These are phyloP conservation scores for Didymodactylos carnosus DNA, from an alignment of 2,888 invertebrate species.

Conservation along the genomic window DNA sequence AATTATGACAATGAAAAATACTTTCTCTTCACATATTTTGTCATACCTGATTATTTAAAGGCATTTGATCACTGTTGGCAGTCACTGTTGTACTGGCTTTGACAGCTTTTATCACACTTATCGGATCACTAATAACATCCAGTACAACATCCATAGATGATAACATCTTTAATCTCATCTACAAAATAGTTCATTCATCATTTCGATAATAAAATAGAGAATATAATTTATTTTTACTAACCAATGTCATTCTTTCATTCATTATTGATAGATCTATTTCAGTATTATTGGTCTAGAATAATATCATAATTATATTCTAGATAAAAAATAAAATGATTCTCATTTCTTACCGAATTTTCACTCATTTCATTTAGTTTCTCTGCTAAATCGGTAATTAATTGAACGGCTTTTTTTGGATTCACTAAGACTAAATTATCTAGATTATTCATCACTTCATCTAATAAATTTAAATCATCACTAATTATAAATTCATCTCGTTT, in stretches of 20 bases:
- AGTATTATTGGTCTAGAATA: background rate
- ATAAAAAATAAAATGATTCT: no score
- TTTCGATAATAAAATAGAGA: background rate
- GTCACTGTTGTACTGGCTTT: constrained; percentile 6
- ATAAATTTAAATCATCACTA: background rate
- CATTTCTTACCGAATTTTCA: background rate
- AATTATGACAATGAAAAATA: background rate
- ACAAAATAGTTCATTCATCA: background rate
- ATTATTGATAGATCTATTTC: background rate
- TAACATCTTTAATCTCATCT: constrained; percentile 19
- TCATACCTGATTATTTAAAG: constrained; percentile 3
- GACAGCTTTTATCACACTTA: constrained; percentile 2
- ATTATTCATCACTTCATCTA: constrained; percentile 1
- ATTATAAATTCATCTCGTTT: background rate
- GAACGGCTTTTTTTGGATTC: constrained; percentile 13
- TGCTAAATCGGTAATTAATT: constrained; percentile 4
- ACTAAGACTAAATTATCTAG: constrained; percentile 6
- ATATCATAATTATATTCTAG: background rate
- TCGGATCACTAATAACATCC: constrained; percentile 15
- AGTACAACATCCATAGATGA: constrained; percentile 17
- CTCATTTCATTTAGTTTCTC: constrained; percentile 4
- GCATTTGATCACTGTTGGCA: constrained; percentile 12
- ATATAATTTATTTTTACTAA: background rate
- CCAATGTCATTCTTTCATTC: background rate
- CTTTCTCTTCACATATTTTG: no score